Percentiles rank a stretch among this genome's conserved stretches.
Evolutionary conservation across 2,797 vertebrate species (phyloP).

Genomic region (Smutsia temminckii): DNA sequence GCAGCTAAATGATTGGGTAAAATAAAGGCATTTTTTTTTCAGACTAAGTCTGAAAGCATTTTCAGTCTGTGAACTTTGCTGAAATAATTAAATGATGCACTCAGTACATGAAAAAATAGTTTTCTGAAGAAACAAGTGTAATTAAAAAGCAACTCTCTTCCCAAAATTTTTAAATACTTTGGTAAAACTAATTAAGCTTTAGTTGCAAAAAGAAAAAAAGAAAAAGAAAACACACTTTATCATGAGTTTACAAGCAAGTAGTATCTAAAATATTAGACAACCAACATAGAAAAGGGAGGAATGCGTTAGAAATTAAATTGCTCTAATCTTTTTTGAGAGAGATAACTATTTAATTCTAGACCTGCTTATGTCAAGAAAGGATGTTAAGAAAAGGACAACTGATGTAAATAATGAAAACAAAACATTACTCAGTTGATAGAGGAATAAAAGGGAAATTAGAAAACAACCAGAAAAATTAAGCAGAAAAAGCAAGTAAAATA

Average conservation of each 20-base stretch:
- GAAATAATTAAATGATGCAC: neutral
- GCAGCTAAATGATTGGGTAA: neutral
- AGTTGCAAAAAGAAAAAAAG: neutral
- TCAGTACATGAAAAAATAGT: neutral
- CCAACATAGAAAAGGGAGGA: neutral
- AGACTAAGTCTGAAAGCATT: neutral
- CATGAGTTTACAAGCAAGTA: neutral
- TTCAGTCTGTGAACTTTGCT: neutral
- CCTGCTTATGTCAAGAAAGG: neutral
- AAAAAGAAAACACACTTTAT: neutral
- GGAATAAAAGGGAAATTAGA: neutral
- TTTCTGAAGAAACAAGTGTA: neutral
- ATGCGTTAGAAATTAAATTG: neutral
- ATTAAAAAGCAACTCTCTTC: neutral
- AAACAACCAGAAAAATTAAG: neutral
- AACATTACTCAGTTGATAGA: neutral
- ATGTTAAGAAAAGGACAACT: conserved; percentile 12
- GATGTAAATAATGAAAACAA: neutral
- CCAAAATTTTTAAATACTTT: neutral
- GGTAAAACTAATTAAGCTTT: neutral
- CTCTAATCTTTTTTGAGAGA: neutral
- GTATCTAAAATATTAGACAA: neutral
- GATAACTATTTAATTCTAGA: neutral
- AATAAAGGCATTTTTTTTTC: neutral
- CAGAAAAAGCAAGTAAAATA: neutral